Evolutionary conservation across 2,888 invertebrate genomes (phyloP), one percentile per base, ranked within the genome.

Genomic region (Bellardia pandia): DNA sequence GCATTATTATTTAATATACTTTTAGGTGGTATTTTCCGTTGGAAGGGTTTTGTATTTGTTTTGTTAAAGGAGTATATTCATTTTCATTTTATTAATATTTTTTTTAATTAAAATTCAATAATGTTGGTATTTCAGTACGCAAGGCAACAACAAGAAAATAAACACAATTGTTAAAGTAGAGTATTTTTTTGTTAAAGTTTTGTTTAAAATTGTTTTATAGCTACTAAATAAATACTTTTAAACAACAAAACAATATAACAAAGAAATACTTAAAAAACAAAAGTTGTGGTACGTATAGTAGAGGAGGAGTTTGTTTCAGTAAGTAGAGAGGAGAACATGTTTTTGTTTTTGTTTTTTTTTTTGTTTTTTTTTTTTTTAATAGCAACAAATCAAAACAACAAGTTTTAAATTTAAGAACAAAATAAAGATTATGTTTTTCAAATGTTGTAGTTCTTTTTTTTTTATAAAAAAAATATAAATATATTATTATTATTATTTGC

Each of bases 381-480:
- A 78, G n/a, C 58, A 58, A 58, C 58, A 58, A 58, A 58, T 30
- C 60, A 48, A 74, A 78, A 71, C 66, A 69, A 77, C 56, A 64
- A 37, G 23, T 71, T 66, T 80, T 69, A 7, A 69, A 58, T 68
- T 75, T 23, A 74, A 66, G 30, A 64, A 33, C 16, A 23, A 42
- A 53, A 80, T 78, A 74, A 80, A 85, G 58, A 87, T 91, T 89
- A 92, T 92, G 92, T 92, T 92, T 92, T 92, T 92, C 92, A 92
- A 92, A 92, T 92, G 92, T 92, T 92, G 92, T 91, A 91, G 90
- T 92, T 91, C 89, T 88, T 90, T 89, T 90, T 90, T 89, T 90
- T 48, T 48, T 71, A 30, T 40, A 60, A 69, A 69, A 62, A 16
- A 45, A 51, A 58, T 51, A 23, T 23, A 23, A 23, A 23, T 23